phyloP scores from a whole-genome alignment of 64 coral and sea anemone genomes.

The Cladopsammia gracilis region DNA sequence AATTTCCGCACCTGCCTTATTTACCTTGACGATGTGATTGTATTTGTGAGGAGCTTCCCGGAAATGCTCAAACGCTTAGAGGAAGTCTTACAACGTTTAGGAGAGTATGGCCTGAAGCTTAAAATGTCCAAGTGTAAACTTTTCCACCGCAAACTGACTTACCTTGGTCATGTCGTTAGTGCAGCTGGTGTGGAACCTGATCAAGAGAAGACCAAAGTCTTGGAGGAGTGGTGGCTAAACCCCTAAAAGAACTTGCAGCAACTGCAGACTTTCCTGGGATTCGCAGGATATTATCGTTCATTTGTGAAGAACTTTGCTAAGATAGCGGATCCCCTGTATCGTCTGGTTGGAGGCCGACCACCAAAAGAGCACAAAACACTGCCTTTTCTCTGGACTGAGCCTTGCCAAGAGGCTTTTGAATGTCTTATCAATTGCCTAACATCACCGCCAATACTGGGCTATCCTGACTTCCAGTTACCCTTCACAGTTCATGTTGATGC shows the following conservation, averaged over 20 bases:
- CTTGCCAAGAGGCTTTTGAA: constrained; percentile 71
- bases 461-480: constrained; percentile 60
- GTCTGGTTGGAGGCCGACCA: constrained; percentile 18
- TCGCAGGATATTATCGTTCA: constrained; percentile 66
- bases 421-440: constrained; percentile 46
- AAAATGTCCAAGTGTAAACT: constrained; percentile 72
- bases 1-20: constrained; percentile 58
- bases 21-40: constrained; percentile 67
- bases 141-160: constrained; percentile 37
- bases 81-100: constrained; percentile 49
- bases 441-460: constrained; percentile 65
- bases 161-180: constrained; percentile 72
- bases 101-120: constrained; percentile 49
- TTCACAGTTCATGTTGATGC: constrained; percentile 63
- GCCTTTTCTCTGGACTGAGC: constrained; percentile 40
- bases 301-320: constrained; percentile 70
- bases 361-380: background rate
- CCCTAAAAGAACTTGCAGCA: constrained; percentile 55
- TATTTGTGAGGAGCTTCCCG: constrained; percentile 53
- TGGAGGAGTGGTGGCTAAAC: constrained; percentile 48
- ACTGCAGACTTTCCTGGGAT: constrained; percentile 69
- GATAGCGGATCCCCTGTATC: constrained; percentile 44
- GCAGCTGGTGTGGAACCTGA: constrained; percentile 55
- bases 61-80: constrained; percentile 62
- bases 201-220: constrained; percentile 54